These are phyloP conservation scores for Sycophila sp. DNA, from an alignment of 1,140 invertebrate genomes.

Conservation along the genomic window DNA sequence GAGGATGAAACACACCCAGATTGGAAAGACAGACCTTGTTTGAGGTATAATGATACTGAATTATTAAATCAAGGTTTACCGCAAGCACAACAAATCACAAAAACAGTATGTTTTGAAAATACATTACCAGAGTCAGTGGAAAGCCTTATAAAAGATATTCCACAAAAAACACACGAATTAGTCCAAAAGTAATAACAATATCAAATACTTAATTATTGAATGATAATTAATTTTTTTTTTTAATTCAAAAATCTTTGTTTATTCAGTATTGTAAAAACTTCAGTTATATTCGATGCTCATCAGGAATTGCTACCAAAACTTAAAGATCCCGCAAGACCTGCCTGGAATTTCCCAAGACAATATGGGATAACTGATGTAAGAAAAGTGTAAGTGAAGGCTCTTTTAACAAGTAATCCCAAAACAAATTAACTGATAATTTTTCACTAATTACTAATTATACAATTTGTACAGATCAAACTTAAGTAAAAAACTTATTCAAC, in stretches of 20 bases:
- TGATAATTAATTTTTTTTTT: not conserved
- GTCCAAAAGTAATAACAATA: slow-evolving; percentile 57
- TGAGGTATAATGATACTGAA: slow-evolving; percentile 70
- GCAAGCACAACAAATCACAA: slow-evolving; percentile 81
- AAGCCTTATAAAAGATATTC: slow-evolving; percentile 55
- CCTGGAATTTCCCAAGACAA: slow-evolving; percentile 75
- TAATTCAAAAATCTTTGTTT: slow-evolving; percentile 19
- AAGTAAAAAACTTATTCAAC: slow-evolving; percentile 75
- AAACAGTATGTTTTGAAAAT: slow-evolving; percentile 73
- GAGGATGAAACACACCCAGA: slow-evolving; percentile 71
- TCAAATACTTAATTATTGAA: not conserved
- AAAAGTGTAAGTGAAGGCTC: slow-evolving; percentile 82
- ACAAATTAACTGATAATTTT: no score
- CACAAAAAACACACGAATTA: slow-evolving; percentile 58
- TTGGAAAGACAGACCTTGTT: slow-evolving; percentile 71
- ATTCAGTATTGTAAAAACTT: slow-evolving; percentile 71
- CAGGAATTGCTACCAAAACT: slow-evolving; percentile 80
- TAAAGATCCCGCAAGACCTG: slow-evolving; percentile 75
- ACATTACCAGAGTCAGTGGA: slow-evolving; percentile 71
- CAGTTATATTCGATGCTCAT: slow-evolving; percentile 81
- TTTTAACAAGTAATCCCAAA: no score
- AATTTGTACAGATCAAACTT: slow-evolving; percentile 72
- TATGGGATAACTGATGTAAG: slow-evolving; percentile 78
- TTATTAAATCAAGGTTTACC: slow-evolving; percentile 76
- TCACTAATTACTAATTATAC: slow-evolving; percentile 8